Evolutionary conservation across 2,113 vertebrate genomes (phyloP), one percentile per base, ranked within the genome.

Genomic region (Morone saxatilis): DNA sequence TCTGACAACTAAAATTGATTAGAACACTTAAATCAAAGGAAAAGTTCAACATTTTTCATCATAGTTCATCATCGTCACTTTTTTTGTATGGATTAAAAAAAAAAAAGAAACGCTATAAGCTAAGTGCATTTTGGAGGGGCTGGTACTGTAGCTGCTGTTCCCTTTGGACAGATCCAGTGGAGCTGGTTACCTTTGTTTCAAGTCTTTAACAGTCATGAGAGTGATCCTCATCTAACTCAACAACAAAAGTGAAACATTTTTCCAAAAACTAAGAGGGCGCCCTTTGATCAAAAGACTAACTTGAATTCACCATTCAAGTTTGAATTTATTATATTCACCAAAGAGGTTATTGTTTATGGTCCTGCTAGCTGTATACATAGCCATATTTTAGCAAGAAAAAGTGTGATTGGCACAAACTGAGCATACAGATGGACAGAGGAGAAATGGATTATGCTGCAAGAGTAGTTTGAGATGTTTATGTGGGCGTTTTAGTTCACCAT

Each of bases 1-100:
- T 83, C 50, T 5, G 19, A 36, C 20, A 38, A 76, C 3, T 40
- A 43, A 59, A 48, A 73, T 50, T 10, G 70, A 81, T 53, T 67
- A 20, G 57, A 75, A 65, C 5, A 16, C 25, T 45, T 7, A 67
- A 79, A 70, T 66, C 45, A 43, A 66, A 65, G 13, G 10, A 53
- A 19, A 0, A 40, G 14, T 25, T 57, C 38, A 72, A 60, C 43
- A 47, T 36, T 50, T 61, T 16, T 3, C 12, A 22, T 40, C 59
- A 72, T 73, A 61, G 31, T 31, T 31, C 31, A 31, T 31, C 31
- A 31, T 31, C 31, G 3, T 31, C 1, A 2, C 16, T 13, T 60
- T 60, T 20, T 31, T 31, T 31, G 31, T 31, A 31, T 31, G 0
- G 31, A 1, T 31, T 31, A 3, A 31, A 31, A 31, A 31, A 31